Percentiles rank a stretch among this genome's conserved stretches.
These are phyloP conservation scores for Sminthurinus aureus DNA, from an alignment of 2,888 invertebrate genomes.

Conservation along the genomic window DNA sequence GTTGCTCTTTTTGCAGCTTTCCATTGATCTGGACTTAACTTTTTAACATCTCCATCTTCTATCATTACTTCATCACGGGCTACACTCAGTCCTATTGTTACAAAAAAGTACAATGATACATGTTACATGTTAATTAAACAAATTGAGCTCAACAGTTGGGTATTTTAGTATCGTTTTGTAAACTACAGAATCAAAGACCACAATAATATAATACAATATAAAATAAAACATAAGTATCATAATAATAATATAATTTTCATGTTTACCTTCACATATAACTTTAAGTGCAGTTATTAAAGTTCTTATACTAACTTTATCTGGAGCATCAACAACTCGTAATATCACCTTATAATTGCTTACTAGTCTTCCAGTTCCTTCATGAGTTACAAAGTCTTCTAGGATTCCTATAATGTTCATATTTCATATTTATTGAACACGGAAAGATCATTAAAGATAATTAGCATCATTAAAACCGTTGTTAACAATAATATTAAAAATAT, in stretches of 20 bases:
- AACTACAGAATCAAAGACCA: background rate
- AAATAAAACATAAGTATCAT: background rate
- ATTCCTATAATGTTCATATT: slow-evolving; percentile 20
- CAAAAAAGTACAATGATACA: slow-evolving; percentile 2
- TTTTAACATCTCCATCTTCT: slow-evolving; percentile 33
- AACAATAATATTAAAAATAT: background rate
- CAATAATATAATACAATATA: no score
- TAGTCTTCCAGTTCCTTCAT: slow-evolving; percentile 29
- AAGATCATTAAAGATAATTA: background rate
- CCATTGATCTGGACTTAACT: slow-evolving; percentile 34
- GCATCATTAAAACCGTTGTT: background rate
- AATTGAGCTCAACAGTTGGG: background rate
- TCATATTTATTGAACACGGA: background rate
- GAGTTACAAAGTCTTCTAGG: slow-evolving; percentile 33
- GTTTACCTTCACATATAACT: slow-evolving; percentile 31
- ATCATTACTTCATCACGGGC: slow-evolving; percentile 22
- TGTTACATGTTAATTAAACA: background rate
- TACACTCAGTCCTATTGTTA: slow-evolving; percentile 26
- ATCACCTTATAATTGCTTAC: slow-evolving; percentile 35
- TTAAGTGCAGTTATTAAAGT: slow-evolving; percentile 21
- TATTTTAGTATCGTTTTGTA: no score
- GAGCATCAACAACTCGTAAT: slow-evolving; percentile 30
- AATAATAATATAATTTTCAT: no score
- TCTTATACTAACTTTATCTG: slow-evolving; percentile 2
- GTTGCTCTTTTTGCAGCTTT: slow-evolving; percentile 26